Evolutionary conservation across 2,797 vertebrate species (phyloP), one percentile per base, ranked within the genome.

Genomic region (Pseudopleuronectes americanus): DNA sequence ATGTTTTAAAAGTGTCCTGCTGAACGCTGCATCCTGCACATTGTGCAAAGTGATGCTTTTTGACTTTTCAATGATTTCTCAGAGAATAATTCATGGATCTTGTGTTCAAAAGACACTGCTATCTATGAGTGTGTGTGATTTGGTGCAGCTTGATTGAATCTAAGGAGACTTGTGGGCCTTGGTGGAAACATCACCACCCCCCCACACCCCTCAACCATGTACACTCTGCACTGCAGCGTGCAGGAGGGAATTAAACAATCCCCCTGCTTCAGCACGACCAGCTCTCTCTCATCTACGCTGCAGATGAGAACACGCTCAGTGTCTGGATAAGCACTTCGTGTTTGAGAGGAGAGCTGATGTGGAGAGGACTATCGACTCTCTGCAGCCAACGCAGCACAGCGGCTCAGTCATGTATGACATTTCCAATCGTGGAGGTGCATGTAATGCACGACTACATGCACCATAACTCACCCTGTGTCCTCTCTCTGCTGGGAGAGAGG

Each of bases 281-380:
- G 76, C 68, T 61, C 71, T 76, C 79, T 74, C 62, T 71, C 64
- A 52, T 84, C 62, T 64, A 71, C 78, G 77, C 79, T 63, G 79
- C 63, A 62, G 60, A 79, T 82, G 74, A 77, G 87, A 87, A 84
- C 77, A 77, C 64, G 77, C 57, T 47, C 51, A 57, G 74, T 54
- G 36, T 57, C 49, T 24, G 65, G 71, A 85, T 79, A 77, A 83
- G 82, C 71, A 68, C 55, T 79, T 81, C 62, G 73, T 81, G 74
- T 74, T 74, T 74, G 33, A 53, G 65, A 33, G 53, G 68, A 26
- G 57, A 47, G 58, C 71, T 9, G 5, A n/a, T 60, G 63, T 57
- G 64, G 57, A 67, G 70, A 33, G 53, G 68, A 26, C 47, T 23
- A 72, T 71, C 52, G 76, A 43, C 43, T 76, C 69, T 57, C 8